Base-by-base conservation (phyloP, 2,888 invertebrate species). In the Hartigia nigra region DNA sequence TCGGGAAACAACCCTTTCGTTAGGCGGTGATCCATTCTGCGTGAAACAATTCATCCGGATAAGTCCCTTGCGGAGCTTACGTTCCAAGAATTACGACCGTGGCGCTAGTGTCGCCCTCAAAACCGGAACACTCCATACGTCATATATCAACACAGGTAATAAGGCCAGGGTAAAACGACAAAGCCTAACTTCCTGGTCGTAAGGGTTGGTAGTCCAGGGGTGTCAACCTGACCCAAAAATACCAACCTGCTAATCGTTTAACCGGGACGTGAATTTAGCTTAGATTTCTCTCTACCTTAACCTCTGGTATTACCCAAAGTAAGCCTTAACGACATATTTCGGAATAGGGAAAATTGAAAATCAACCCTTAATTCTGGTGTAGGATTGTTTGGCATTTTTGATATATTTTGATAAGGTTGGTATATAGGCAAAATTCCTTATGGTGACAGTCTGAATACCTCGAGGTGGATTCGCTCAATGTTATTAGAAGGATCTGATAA, bases 31-130 rank as follows among this genome's bases (percentile, higher is more conserved):
- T 89, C 88, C 87, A 89, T 88, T 87, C 88, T 82, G 81, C 83
- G 85, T 87, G 87, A 88, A 87, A 88, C 85, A 81, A 86, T 84
- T 83, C 82, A 83, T 86, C 83, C 80, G 78, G 78, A 81, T 79
- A 9, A 9, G 35, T 35, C 86, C 78, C 80, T 79, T 70, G 76
- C 78, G 79, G 76, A 74, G 78, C 88, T 88, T 87, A 88, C 86
- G 88, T 88, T 84, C 81, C 80, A 77, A 83, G 86, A 88, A 85
- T 87, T 87, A 87, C 85, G 84, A 84, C 81, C 81, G 80, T 80
- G 79, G 84, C 82, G 80, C 81, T 78, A 82, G 77, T 55, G 55
- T 55, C 55, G 5, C 23, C 55, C 23, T 23, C 14, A 23, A 23
- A 23, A 9, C 55, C 55, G 23, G 55, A 55, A 23, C 9, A 55